Percentiles rank a stretch among this genome's conserved stretches.
Conservation (phyloP, 2,797 vertebrate species). For the Anisognathus igniventris region DNA sequence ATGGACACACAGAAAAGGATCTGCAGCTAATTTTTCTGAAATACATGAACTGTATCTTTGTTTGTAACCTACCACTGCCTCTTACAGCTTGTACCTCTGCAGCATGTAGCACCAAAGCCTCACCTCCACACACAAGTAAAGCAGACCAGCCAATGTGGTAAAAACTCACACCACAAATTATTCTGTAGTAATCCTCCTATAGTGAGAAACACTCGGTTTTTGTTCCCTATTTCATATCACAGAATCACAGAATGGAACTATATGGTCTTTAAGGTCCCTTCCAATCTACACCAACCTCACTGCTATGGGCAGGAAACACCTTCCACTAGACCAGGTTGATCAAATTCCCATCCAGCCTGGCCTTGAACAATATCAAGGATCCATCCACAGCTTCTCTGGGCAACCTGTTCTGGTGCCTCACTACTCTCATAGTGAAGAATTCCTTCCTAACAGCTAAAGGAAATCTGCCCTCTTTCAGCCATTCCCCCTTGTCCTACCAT, state of each 20-base stretch:
- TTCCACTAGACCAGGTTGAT: not conserved
- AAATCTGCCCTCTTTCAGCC: not conserved
- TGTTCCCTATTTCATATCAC: not conserved
- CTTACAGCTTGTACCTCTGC: not conserved
- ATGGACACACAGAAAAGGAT: rapidly evolving
- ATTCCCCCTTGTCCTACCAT: not conserved
- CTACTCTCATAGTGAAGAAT: not conserved
- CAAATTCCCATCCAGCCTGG: not conserved
- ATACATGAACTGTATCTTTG: not conserved
- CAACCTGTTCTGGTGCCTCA: not conserved
- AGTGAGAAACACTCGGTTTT: rapidly evolving
- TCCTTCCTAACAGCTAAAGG: not conserved
- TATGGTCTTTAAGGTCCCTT: not conserved
- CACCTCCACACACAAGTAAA: not conserved
- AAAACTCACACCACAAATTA: not conserved
- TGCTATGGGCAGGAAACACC: not conserved
- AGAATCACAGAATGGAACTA: not conserved
- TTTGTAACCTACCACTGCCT: not conserved
- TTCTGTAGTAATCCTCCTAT: not conserved
- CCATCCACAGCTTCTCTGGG: not conserved
- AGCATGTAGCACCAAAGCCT: not conserved
- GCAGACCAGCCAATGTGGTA: rapidly evolving
- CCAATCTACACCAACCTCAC: not conserved
- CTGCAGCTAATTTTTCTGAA: not conserved
- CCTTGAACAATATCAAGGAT: not conserved